Conservation (phyloP, 1,140 invertebrate species). For the Cyrtorhinus lividipennis region DNA sequence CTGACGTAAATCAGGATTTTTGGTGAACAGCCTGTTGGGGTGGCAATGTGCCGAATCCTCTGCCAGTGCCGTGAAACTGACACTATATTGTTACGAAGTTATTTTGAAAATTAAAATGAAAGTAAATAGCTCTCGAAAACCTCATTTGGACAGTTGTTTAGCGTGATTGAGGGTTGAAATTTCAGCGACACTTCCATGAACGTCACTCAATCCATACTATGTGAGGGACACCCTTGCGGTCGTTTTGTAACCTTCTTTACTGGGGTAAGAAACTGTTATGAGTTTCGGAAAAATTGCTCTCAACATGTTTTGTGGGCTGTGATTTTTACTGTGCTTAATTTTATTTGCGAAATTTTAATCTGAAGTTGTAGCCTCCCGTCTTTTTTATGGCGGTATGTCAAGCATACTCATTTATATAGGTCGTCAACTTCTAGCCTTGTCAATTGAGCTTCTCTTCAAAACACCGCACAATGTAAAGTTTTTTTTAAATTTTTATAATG, state of each 20-base stretch:
- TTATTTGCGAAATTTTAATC: too few species aligned
- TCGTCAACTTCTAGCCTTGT: too few species aligned
- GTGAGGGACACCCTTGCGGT: conserved; percentile 2
- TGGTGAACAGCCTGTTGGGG: neutral
- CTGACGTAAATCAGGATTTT: neutral
- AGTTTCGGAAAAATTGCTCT: neutral
- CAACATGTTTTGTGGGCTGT: neutral
- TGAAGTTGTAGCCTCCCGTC: neutral
- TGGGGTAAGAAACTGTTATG: conserved; percentile 8
- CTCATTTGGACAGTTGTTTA: neutral
- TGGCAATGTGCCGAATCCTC: neutral
- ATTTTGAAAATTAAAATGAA: neutral
- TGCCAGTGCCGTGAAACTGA: neutral
- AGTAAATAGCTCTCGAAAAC: neutral
- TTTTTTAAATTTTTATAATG: neutral
- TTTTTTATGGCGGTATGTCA: too few species aligned
- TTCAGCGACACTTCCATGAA: neutral
- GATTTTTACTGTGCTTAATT: neutral
- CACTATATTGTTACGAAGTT: neutral
- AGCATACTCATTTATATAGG: too few species aligned
- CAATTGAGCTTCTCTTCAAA: neutral
- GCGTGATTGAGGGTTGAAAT: neutral
- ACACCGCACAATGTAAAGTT: neutral
- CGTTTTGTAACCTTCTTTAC: neutral
- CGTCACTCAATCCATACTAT: neutral